Evolutionary conservation across 2,797 vertebrate species (phyloP), one percentile per base, ranked within the genome.

Genomic region (Lycodopsis pacificus): DNA sequence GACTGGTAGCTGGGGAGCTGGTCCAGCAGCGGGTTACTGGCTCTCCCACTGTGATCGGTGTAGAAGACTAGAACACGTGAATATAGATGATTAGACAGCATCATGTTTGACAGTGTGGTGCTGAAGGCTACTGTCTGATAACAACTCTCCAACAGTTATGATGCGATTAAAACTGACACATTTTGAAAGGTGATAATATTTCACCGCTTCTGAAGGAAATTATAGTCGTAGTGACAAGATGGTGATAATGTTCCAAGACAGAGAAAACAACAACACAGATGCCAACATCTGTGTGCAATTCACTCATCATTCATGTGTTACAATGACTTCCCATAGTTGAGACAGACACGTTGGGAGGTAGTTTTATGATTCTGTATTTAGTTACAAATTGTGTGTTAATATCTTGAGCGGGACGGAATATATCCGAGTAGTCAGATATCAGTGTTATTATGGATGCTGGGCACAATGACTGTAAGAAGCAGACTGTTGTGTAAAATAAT

Each of bases 1-100:
- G 97, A 96, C 89, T 89, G 96, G 92, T 96, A 98, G 88, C 98
- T 99, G 78, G 98, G 98, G 44, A 99, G 86, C 93, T 99, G 95
- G 89, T 97, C 96, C 88, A 99, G 89, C 84, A 99, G 94, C 0
- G 88, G 95, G 88, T 96, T 96, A 70, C 90, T 86, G 46, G 89
- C 66, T 7, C 71, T 88, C 19, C 91, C 89, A 20, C 80, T 88
- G 0, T 22, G 81, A 59, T 93, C 89, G 14, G 89, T 88, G 90
- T 65, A 89, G 77, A 96, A 95, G 30, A 95, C 95, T 95, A 88
- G 42, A 20, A 71, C 4, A 27, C 6, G 7, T 14, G 1, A 15
- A 54, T 27, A 13, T 0, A 63, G 6, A 44, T 27, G 61, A 44
- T 63, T 42, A 42, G 61, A 44, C 19, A 65, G 20, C 2, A 69